Conservation (phyloP, 2,113 vertebrate genomes). For the Capra hircus region DNA sequence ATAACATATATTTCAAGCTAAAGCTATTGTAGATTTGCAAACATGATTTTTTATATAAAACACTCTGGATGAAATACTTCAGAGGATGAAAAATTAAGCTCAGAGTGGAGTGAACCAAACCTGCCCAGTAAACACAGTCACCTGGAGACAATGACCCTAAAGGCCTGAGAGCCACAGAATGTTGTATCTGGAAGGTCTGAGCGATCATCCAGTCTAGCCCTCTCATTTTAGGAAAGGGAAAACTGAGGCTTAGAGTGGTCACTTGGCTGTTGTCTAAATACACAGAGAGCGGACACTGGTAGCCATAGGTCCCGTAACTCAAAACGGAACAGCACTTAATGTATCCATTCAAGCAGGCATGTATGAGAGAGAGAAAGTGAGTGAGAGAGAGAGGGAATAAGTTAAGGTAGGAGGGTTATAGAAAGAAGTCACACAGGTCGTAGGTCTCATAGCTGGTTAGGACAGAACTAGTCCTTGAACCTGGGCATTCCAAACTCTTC, state of each 20-base stretch:
- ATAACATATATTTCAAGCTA: conserved; percentile 68
- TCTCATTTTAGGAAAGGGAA: not conserved
- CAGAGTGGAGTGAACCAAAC: conserved; percentile 50
- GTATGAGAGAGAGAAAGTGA: not conserved
- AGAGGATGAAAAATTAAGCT: conserved; percentile 63
- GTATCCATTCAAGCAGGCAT: not conserved
- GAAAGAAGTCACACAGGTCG: not conserved
- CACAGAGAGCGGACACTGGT: not conserved
- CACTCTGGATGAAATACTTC: conserved; percentile 38
- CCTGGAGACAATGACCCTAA: not conserved
- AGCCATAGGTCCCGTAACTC: not conserved
- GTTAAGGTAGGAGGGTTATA: not conserved
- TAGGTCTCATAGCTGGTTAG: not conserved
- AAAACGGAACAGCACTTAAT: not conserved
- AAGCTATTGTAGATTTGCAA: conserved; percentile 54
- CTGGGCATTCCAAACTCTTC: not conserved
- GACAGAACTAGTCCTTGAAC: not conserved
- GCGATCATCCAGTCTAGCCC: not conserved
- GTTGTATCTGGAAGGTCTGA: not conserved
- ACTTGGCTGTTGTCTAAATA: not conserved
- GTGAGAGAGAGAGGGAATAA: not conserved
- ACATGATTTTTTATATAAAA: conserved; percentile 60
- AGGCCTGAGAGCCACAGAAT: not conserved
- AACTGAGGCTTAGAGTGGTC: not conserved
- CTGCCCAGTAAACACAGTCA: conserved; percentile 59